A percentile compares a stretch with the other conserved stretches of the same genome.
phyloP scores from a whole-genome alignment of 2,113 vertebrate genomes.

The Semnornis frantzii region DNA sequence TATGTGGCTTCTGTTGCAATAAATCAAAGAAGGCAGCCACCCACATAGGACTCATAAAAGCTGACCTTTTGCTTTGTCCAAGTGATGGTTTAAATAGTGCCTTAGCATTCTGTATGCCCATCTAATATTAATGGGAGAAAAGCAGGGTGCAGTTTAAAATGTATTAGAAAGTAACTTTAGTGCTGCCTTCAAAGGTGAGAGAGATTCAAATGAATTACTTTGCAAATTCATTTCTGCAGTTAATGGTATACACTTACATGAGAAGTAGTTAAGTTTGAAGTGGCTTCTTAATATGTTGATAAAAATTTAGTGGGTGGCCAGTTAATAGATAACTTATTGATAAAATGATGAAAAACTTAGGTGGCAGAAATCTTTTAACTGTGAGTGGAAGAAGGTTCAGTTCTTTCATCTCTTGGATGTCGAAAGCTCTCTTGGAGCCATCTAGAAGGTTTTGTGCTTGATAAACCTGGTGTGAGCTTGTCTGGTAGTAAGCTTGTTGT shows the following conservation, averaged over 20 bases:
- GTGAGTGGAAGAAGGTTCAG: neutral
- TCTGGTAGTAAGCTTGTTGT: neutral
- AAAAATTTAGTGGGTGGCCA: neutral
- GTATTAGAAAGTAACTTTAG: neutral
- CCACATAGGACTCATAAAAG: neutral
- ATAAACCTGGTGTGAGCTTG: neutral
- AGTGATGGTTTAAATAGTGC: neutral
- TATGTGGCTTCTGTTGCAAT: neutral
- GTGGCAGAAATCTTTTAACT: neutral
- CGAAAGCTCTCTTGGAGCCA: neutral
- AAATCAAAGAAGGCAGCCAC: neutral
- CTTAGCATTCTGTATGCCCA: neutral
- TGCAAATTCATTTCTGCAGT: neutral
- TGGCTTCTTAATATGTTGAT: neutral
- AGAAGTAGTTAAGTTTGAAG: neutral
- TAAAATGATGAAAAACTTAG: neutral
- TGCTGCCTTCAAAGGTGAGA: neutral
- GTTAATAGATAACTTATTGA: neutral
- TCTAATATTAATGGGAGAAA: neutral
- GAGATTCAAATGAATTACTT: neutral
- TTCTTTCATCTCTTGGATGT: neutral
- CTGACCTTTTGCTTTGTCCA: neutral
- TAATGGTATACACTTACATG: neutral
- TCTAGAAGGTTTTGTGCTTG: neutral
- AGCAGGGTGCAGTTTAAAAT: neutral